Percentiles rank a stretch among this genome's conserved stretches.
Conservation (phyloP, 2,113 vertebrate genomes). For the Leptocoma aspasia region DNA sequence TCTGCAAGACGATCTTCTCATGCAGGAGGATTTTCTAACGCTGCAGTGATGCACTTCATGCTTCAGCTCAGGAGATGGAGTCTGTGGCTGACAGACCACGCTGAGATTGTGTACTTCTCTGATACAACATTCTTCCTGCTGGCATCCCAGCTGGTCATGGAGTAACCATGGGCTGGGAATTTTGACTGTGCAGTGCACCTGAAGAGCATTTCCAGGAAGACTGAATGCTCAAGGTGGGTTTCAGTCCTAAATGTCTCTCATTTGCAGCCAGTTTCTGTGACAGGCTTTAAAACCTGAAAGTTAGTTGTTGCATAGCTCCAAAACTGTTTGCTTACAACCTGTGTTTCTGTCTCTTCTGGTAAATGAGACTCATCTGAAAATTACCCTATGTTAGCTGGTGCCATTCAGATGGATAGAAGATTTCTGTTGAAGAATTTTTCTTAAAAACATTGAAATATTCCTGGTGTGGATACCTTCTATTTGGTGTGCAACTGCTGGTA, state of each 20-base stretch:
- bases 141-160: neutral
- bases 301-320: neutral
- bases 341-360: neutral
- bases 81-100: neutral
- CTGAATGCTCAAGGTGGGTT: neutral
- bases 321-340: neutral
- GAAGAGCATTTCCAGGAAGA: neutral
- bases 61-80: neutral
- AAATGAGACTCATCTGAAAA: neutral
- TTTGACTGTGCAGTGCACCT: neutral
- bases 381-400: neutral
- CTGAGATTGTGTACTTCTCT: neutral
- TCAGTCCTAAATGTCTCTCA: neutral
- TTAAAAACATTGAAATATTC: neutral
- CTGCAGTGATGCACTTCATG: neutral
- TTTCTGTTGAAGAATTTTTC: neutral
- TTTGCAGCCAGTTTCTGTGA: neutral
- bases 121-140: neutral
- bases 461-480: neutral
- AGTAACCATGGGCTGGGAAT: rapidly evolving
- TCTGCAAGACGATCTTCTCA: neutral
- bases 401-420: neutral
- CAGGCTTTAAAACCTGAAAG: neutral
- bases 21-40: neutral
- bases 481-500: neutral